Conservation (phyloP, 2,797 vertebrate genomes). For the Kryptopterus vitreolus region DNA sequence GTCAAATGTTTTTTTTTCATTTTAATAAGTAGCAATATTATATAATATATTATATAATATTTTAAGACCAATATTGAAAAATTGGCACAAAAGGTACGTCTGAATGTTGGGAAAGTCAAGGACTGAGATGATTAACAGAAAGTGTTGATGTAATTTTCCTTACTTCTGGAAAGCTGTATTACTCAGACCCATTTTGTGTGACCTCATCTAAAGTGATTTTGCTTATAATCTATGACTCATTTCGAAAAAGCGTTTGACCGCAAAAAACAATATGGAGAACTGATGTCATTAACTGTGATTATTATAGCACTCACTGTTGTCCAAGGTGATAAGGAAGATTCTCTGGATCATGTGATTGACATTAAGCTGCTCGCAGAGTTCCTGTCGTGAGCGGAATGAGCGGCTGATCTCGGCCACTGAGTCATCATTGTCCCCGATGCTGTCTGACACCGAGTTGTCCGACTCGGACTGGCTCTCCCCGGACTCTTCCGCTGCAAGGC, state of each 20-base stretch:
- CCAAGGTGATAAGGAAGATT: conserved; percentile 95
- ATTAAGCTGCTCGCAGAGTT: conserved; percentile 96
- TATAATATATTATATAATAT: too few relatives aligned
- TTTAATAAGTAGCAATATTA: too few relatives aligned
- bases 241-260: conserved; percentile 1
- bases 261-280: not conserved
- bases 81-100: not conserved
- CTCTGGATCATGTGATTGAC: conserved; percentile 99
- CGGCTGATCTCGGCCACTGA: conserved; percentile 95
- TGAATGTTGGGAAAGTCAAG: not conserved
- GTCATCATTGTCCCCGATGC: conserved; percentile 94
- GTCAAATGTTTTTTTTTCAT: not conserved
- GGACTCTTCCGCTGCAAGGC: conserved; percentile 78
- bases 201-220: conserved; percentile 30
- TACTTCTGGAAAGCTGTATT: conserved; percentile 36
- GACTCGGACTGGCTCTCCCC: conserved; percentile 91
- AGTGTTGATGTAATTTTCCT: conserved; percentile 31
- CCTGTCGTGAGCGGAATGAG: conserved; percentile 92
- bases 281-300: not conserved
- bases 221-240: conserved; percentile 3
- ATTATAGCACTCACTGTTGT: conserved; percentile 87
- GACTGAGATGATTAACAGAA: conserved; percentile 16
- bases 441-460: conserved; percentile 94
- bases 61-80: not conserved
- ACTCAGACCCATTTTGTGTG: conserved; percentile 31